A percentile compares a stretch with the other conserved stretches of the same genome.
phyloP scores from a whole-genome alignment of 2,113 vertebrate species.

The Pimephales promelas region DNA sequence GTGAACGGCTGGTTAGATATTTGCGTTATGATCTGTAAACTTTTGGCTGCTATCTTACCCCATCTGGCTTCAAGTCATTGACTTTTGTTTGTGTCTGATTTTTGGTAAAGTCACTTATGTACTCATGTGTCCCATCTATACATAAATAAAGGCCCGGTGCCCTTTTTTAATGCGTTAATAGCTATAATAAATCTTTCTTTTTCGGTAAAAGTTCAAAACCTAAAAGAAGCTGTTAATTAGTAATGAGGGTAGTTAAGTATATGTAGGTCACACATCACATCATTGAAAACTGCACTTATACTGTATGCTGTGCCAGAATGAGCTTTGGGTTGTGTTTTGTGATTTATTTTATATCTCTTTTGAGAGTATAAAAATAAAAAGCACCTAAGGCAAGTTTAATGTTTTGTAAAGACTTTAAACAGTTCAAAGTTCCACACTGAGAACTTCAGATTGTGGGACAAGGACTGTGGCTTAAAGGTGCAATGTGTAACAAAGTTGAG shows the following conservation, averaged over 20 bases:
- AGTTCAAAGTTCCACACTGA: not conserved
- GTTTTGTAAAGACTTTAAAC: not conserved
- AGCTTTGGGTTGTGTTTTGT: not conserved
- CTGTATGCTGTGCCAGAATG: not conserved
- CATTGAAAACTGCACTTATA: not conserved
- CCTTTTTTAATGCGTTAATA: not conserved
- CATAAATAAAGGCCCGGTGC: not conserved
- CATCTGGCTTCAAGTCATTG: too few species aligned
- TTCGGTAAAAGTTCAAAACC: conserved; percentile 10
- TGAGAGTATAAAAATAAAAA: not conserved
- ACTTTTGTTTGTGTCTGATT: too few species aligned
- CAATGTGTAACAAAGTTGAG: too few species aligned
- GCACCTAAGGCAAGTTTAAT: not conserved
- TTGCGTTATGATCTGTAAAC: too few species aligned
- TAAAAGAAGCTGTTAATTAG: not conserved
- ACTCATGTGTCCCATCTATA: not conserved
- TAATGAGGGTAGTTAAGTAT: not conserved
- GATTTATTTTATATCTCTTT: not conserved
- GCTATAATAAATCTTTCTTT: not conserved
- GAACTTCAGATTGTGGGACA: not conserved
- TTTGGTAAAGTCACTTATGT: not conserved
- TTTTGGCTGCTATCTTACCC: too few species aligned
- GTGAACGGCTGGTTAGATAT: too few species aligned
- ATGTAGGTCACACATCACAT: not conserved
- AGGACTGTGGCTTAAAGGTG: not conserved